These are phyloP conservation scores for Drosophila putrida DNA, from an alignment of 2,888 invertebrate species.

Conservation along the genomic window DNA sequence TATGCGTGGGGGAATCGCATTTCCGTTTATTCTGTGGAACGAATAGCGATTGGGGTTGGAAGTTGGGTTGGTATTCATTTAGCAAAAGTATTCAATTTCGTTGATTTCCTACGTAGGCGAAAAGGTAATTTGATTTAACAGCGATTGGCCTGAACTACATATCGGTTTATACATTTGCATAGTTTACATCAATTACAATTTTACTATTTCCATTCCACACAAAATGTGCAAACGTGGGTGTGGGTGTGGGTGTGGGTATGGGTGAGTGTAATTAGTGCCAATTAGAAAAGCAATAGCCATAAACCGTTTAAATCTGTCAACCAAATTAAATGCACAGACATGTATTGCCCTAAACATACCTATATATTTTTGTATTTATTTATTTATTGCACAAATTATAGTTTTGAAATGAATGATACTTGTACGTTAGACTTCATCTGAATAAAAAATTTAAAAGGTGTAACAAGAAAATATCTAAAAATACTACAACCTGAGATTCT, in stretches of 20 bases:
- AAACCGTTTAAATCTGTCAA: conserved; percentile 26
- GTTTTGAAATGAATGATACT: conserved; percentile 13
- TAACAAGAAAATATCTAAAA: not conserved
- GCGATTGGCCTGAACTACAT: conserved; percentile 49
- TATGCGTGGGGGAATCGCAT: conserved; percentile 65
- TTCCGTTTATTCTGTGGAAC: conserved; percentile 25
- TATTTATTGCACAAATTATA: not conserved
- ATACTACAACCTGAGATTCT: not conserved
- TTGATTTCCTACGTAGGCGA: conserved; percentile 44
- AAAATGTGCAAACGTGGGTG: not conserved
- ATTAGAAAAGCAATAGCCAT: conserved; percentile 28
- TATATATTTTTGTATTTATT: conserved; percentile 2
- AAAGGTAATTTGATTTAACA: conserved; percentile 77
- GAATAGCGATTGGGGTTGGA: conserved; percentile 3
- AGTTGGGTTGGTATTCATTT: conserved; percentile 55
- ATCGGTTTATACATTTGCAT: conserved; percentile 46
- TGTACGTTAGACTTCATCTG: not conserved
- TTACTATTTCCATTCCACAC: conserved; percentile 9
- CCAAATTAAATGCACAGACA: conserved; percentile 6
- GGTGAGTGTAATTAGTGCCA: conserved; percentile 26
- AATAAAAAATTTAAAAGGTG: not conserved
- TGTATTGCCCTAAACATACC: not conserved
- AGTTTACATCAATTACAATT: conserved; percentile 48
- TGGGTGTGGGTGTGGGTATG: not conserved
- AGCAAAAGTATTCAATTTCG: conserved; percentile 75